Percentiles rank a stretch among this genome's conserved stretches.
Evolutionary conservation across 2,888 invertebrate genomes (phyloP).

Genomic region (Diaperis boleti): DNA sequence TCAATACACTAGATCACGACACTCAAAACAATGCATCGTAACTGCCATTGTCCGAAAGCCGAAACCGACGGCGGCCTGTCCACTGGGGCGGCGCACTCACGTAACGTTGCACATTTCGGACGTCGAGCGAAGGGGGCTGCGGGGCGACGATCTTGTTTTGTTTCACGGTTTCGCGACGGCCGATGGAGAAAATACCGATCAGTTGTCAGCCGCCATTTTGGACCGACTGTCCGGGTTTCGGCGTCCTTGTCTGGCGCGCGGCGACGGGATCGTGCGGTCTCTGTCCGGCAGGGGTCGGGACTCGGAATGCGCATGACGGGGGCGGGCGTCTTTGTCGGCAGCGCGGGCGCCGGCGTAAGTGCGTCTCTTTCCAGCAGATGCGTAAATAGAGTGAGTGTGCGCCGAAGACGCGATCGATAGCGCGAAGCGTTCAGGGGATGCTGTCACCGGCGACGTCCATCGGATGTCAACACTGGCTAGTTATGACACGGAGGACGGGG

Average conservation of each 20-base stretch:
- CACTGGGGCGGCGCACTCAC: slow-evolving; percentile 48
- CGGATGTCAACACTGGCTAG: background rate
- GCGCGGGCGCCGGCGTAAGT: slow-evolving; percentile 17
- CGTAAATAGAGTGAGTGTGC: slow-evolving; percentile 48
- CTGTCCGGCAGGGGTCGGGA: slow-evolving; percentile 37
- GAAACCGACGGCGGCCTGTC: slow-evolving; percentile 41
- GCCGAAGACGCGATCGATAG: slow-evolving; percentile 46
- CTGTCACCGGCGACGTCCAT: background rate
- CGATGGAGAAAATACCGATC: slow-evolving; percentile 55
- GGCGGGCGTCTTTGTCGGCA: slow-evolving; percentile 43
- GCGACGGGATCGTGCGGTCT: slow-evolving; percentile 40
- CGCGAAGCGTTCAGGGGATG: slow-evolving; percentile 8
- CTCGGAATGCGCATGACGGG: slow-evolving; percentile 42
- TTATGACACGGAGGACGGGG: background rate
- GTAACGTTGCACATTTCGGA: slow-evolving; percentile 60
- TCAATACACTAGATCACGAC: slow-evolving; percentile 25
- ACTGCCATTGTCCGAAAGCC: slow-evolving; percentile 53
- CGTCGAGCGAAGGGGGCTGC: slow-evolving; percentile 38
- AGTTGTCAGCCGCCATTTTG: slow-evolving; percentile 58
- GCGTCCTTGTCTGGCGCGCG: slow-evolving; percentile 39
- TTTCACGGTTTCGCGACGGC: slow-evolving; percentile 51
- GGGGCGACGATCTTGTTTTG: slow-evolving; percentile 42
- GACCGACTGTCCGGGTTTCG: slow-evolving; percentile 43
- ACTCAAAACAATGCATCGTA: slow-evolving; percentile 50
- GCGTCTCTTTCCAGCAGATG: slow-evolving; percentile 46